Percentiles rank a stretch among this genome's conserved stretches.
Conservation (phyloP, 2,888 invertebrate species). For the Protodeltote pygarga region DNA sequence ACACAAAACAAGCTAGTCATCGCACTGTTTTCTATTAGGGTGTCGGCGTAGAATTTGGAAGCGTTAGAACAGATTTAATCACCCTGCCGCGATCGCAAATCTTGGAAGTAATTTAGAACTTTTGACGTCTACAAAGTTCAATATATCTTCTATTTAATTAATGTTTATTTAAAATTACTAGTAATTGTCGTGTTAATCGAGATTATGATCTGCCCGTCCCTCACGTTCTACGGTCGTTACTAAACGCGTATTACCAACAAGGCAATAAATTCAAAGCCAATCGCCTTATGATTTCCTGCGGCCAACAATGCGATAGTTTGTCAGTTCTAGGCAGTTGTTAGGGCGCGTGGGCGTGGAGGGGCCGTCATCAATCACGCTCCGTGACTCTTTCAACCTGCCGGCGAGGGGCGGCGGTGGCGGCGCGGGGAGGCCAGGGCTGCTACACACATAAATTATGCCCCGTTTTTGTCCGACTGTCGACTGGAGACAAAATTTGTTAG, state of each 20-base stretch:
- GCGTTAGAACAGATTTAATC: constrained; percentile 42
- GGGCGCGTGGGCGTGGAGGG: constrained; percentile 73
- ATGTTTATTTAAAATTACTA: constrained; percentile 37
- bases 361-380: constrained; percentile 82
- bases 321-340: constrained; percentile 79
- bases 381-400: constrained; percentile 86
- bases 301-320: constrained; percentile 77
- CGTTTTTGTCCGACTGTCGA: constrained; percentile 77
- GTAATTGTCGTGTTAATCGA: constrained; percentile 52
- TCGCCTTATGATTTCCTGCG: constrained; percentile 74
- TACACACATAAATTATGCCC: constrained; percentile 77
- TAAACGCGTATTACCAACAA: constrained; percentile 53
- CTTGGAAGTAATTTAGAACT: constrained; percentile 8
- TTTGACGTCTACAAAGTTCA: constrained; percentile 12
- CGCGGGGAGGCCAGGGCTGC: constrained; percentile 63
- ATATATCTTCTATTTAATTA: constrained; percentile 28
- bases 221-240: constrained; percentile 53
- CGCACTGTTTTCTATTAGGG: constrained; percentile 71
- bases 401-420: constrained; percentile 49
- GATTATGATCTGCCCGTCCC: constrained; percentile 51
- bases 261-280: constrained; percentile 70
- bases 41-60: constrained; percentile 56
- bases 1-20: constrained; percentile 76
- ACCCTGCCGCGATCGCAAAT: background rate
- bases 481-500: constrained; percentile 80